phyloP scores from a whole-genome alignment of 1,140 invertebrate species.

The Drosophila lini region DNA sequence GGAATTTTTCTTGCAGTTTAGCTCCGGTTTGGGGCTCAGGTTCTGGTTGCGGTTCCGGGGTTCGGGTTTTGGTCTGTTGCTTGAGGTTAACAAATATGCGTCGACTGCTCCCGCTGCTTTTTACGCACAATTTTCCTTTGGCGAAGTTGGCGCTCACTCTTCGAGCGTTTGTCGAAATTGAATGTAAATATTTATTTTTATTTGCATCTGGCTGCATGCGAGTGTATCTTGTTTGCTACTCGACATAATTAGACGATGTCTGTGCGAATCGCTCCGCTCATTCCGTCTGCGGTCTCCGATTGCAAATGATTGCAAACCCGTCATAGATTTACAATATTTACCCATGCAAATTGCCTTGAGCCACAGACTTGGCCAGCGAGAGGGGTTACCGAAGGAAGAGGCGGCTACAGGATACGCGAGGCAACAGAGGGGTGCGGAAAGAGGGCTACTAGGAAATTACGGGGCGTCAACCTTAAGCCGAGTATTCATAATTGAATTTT shows the following conservation, averaged over 20 bases:
- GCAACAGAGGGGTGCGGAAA: neutral
- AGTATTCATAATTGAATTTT: slow-evolving; percentile 81
- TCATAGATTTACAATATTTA: slow-evolving; percentile 80
- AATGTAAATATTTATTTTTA: slow-evolving; percentile 83
- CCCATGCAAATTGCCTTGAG: slow-evolving; percentile 77
- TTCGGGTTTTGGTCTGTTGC: slow-evolving; percentile 56
- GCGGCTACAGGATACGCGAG: neutral
- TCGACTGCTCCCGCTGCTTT: slow-evolving; percentile 51
- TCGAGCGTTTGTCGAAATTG: slow-evolving; percentile 69
- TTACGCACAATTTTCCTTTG: slow-evolving; percentile 81
- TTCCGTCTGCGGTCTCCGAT: slow-evolving; percentile 47
- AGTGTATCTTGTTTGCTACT: slow-evolving; percentile 70
- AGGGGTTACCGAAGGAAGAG: no score
- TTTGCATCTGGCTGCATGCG: slow-evolving; percentile 61
- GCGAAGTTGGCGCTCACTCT: slow-evolving; percentile 29
- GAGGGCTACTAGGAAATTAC: slow-evolving; percentile 17
- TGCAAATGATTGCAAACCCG: slow-evolving; percentile 74
- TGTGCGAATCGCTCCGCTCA: slow-evolving; percentile 44
- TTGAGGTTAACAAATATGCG: slow-evolving; percentile 78
- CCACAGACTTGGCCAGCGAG: slow-evolving; percentile 64
- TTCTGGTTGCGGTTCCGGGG: slow-evolving; percentile 27
- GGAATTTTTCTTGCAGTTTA: slow-evolving; percentile 12
- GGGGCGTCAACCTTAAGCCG: slow-evolving; percentile 71
- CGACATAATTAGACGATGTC: slow-evolving; percentile 78
- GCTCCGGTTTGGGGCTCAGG: slow-evolving; percentile 27